phyloP scores from a whole-genome alignment of 2,888 invertebrate species.

The Ernsta delagoae region DNA sequence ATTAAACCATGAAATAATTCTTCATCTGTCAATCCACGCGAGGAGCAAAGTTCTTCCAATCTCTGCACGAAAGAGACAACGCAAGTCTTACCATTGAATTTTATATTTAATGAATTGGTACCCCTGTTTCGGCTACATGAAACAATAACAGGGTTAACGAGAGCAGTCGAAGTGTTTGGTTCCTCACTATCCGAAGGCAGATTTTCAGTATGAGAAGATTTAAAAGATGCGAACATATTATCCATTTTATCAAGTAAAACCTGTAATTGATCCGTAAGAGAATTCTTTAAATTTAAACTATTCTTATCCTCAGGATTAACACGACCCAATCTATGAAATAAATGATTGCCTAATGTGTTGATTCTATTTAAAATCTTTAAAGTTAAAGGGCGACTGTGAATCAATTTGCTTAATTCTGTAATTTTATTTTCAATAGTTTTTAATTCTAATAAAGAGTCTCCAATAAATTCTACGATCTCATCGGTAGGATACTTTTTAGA shows the following conservation, averaged over 20 bases:
- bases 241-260: slow-evolving; percentile 4
- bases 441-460: neutral
- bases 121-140: slow-evolving; percentile 4
- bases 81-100: slow-evolving; percentile 7
- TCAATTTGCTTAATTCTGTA: slow-evolving; percentile 1
- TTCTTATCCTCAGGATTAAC: slow-evolving; percentile 1
- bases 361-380: neutral
- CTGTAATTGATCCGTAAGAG: slow-evolving; percentile 1
- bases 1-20: slow-evolving; percentile 6
- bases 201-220: slow-evolving; percentile 1
- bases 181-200: slow-evolving; percentile 3
- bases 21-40: slow-evolving; percentile 1
- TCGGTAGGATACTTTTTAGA: neutral
- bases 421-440: neutral
- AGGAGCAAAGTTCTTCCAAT: slow-evolving; percentile 8
- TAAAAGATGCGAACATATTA: slow-evolving; percentile 1
- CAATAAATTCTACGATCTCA: slow-evolving; percentile 1
- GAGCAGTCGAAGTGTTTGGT: neutral
- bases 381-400: neutral
- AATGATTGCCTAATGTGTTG: neutral
- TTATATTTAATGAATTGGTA: slow-evolving; percentile 4
- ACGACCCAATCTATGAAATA: neutral
- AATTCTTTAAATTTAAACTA: neutral
- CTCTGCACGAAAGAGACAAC: slow-evolving; percentile 2
- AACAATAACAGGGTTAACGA: neutral